Percentiles rank a stretch among this genome's conserved stretches.
Conservation (phyloP, 2,797 vertebrate genomes). For the Lacerta agilis region DNA sequence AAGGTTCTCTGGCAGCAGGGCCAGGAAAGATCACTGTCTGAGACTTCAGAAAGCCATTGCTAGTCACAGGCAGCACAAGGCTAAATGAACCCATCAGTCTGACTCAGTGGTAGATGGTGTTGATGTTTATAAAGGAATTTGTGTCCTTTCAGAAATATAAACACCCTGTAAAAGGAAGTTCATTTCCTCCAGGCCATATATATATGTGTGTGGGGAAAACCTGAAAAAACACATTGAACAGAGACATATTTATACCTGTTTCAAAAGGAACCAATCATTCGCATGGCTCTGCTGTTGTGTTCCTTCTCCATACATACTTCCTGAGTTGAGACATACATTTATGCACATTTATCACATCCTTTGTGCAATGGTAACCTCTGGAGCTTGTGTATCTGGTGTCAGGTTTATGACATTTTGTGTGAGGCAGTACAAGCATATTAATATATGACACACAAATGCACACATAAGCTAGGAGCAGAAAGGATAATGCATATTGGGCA, state of each 20-base stretch:
- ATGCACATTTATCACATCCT: neutral
- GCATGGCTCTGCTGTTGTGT: neutral
- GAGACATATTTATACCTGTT: neutral
- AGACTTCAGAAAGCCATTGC: neutral
- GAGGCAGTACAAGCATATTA: neutral
- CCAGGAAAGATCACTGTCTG: neutral
- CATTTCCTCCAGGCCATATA: constrained; percentile 47
- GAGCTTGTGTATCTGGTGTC: neutral
- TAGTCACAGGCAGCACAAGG: neutral
- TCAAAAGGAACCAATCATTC: neutral
- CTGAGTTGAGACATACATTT: neutral
- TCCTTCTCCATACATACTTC: neutral
- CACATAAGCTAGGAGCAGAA: neutral
- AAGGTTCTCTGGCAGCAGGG: neutral
- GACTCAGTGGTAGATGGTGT: neutral
- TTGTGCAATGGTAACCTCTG: neutral
- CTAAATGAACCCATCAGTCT: neutral
- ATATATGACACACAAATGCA: too few species aligned
- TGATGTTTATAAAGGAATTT: constrained; percentile 39
- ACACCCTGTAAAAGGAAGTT: neutral
- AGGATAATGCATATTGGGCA: neutral
- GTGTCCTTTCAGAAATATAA: constrained; percentile 32
- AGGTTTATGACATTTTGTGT: neutral
- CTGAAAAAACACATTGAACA: neutral
- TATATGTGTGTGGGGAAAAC: too few species aligned